A percentile compares a stretch with the other conserved stretches of the same genome.
Evolutionary conservation across 2,888 invertebrate genomes (phyloP).

Genomic region (Drosophila macrospina): DNA sequence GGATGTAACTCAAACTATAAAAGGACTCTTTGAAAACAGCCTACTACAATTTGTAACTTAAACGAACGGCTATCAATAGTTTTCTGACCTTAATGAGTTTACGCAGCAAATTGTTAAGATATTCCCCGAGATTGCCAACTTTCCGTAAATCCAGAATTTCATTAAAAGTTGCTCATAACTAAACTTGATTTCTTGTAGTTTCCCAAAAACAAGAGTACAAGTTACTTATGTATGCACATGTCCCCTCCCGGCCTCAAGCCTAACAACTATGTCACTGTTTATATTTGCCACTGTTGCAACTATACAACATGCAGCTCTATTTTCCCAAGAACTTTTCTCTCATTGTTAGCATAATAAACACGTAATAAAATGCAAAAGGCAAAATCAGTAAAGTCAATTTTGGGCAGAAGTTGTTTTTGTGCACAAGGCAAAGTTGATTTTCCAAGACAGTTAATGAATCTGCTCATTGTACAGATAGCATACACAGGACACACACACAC

Average conservation of each 20-base stretch:
- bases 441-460: slow-evolving; percentile 59
- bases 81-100: neutral
- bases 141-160: slow-evolving; percentile 11
- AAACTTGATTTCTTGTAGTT: slow-evolving; percentile 17
- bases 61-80: too few species aligned
- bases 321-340: slow-evolving; percentile 59
- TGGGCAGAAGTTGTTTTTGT: slow-evolving; percentile 64
- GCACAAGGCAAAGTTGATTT: slow-evolving; percentile 57
- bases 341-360: slow-evolving; percentile 79
- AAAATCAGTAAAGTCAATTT: slow-evolving; percentile 77
- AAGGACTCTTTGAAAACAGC: too few species aligned
- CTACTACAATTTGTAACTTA: too few species aligned
- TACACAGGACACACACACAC: slow-evolving; percentile 15
- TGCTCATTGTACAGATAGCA: slow-evolving; percentile 26
- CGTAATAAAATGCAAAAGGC: slow-evolving; percentile 72
- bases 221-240: slow-evolving; percentile 11
- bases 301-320: slow-evolving; percentile 11
- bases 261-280: slow-evolving; percentile 34
- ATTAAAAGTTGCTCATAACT: slow-evolving; percentile 13
- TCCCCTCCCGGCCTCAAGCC: neutral
- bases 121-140: neutral
- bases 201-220: slow-evolving; percentile 13
- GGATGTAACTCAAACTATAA: too few species aligned
- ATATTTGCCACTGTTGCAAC: slow-evolving; percentile 26
- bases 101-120: slow-evolving; percentile 1